Base-by-base conservation (phyloP, 2,113 vertebrate genomes). In the Danionella cerebrum region DNA sequence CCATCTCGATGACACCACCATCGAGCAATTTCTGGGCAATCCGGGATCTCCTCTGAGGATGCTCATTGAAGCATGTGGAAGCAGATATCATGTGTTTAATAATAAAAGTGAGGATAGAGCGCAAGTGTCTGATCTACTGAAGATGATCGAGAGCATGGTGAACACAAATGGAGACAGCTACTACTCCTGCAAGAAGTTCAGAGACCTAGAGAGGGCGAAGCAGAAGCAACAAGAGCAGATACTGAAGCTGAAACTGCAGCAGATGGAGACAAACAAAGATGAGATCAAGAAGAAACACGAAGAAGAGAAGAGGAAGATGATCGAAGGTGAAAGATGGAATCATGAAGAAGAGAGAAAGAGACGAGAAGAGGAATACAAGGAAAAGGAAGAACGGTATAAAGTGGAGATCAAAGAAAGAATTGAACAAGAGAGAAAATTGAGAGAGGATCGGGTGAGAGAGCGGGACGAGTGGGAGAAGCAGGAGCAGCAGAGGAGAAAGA, bases 1-100 rank as follows among this genome's bases (percentile, higher is more conserved):
- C 0, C 1, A 2, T 7, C 9, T 53, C n/a, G 0, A 19, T 0
- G 1, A 18, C 1, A 53, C 11, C 18, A 1, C 8, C 0, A 19
- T 53, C 33, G 14, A 53, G 2, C 9, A 53, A 5, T 53, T 0
- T 1, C 6, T 51, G 27, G 2, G 14, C 2, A 5, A 25, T 3
- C 24, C 47, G 8, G 48, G 1, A 10, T 10, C 13, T 2, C 1
- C 48, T 10, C 0, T 29, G 1, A 29, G 3, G 0, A 1, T 14
- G 0, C 24, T 51, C 6, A 51, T 51, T 51, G 24, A 51, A 14
- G 13, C 1, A 5, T 50, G 47, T 50, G 22, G 22, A 25, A 50
- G 25, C 47, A 50, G 47, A 50, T 25, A 1, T 22, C 47, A 50
- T 8, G 47, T 50, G 21, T 50, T 50, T 12, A 50, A 50, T 50